Percentiles rank a stretch among this genome's conserved stretches.
Evolutionary conservation across 2,113 vertebrate species (phyloP).

Genomic region (Rhinolophus ferrumequinum): DNA sequence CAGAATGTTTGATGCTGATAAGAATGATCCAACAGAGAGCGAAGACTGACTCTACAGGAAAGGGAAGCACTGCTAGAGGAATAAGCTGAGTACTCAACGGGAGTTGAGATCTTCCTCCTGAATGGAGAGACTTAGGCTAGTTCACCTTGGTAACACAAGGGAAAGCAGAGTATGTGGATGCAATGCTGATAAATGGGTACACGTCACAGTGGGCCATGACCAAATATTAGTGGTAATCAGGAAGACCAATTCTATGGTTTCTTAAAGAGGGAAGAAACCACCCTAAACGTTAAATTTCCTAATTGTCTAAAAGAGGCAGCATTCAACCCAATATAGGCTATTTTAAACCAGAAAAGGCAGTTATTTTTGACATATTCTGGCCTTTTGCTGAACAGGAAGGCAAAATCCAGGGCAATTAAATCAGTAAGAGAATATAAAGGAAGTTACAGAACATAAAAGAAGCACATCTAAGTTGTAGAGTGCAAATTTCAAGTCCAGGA

Average conservation of each 20-base stretch:
- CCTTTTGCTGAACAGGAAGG: neutral
- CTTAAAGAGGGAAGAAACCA: neutral
- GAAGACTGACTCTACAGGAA: neutral
- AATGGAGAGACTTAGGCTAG: neutral
- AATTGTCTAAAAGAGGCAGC: neutral
- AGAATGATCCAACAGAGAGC: neutral
- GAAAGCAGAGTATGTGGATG: neutral
- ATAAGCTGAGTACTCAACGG: neutral
- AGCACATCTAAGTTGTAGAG: neutral
- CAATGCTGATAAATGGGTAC: neutral
- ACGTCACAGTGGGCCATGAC: neutral
- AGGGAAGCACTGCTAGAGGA: neutral
- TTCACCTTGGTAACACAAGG: neutral
- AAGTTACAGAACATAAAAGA: constrained; percentile 2
- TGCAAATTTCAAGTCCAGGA: constrained; percentile 17
- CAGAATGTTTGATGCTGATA: neutral
- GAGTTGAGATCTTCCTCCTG: neutral
- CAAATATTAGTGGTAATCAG: neutral
- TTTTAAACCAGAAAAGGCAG: constrained; percentile 11
- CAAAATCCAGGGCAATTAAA: neutral
- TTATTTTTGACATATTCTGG: neutral
- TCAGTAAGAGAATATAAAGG: neutral
- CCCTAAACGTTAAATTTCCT: neutral
- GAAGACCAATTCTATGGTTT: neutral
- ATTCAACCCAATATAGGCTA: neutral